These are phyloP conservation scores for Microcebus murinus DNA, from an alignment of 2,113 vertebrate species.

Conservation along the genomic window DNA sequence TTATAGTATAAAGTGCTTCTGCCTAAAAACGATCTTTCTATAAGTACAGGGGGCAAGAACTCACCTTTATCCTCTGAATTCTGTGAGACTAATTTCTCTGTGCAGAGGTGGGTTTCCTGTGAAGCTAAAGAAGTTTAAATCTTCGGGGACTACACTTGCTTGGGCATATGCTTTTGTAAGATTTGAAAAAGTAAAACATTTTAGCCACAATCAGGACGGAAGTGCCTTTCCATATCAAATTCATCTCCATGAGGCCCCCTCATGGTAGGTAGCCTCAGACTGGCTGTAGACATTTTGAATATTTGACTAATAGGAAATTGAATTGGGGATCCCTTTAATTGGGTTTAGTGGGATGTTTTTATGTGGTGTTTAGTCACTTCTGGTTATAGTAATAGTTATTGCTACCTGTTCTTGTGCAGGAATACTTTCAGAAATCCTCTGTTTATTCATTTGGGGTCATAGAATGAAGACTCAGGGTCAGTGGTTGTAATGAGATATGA, in stretches of 20 bases:
- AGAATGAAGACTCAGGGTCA: neutral
- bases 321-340: neutral
- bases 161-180: neutral
- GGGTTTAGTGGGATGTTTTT: neutral
- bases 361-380: neutral
- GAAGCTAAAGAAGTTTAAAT: constrained; percentile 36
- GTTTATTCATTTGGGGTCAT: neutral
- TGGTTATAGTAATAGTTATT: neutral
- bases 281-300: neutral
- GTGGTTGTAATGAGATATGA: neutral
- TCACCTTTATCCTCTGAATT: neutral
- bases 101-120: neutral
- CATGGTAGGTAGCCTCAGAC: neutral
- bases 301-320: neutral
- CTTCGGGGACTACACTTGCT: neutral
- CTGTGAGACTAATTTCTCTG: neutral
- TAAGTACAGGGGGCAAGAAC: neutral
- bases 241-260: neutral
- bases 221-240: neutral
- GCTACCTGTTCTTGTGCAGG: neutral
- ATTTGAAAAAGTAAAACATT: neutral
- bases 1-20: neutral
- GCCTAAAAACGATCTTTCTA: neutral
- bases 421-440: neutral
- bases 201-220: neutral